Evolutionary conservation across 2,113 vertebrate genomes (phyloP).

Genomic region (Rattus norvegicus): DNA sequence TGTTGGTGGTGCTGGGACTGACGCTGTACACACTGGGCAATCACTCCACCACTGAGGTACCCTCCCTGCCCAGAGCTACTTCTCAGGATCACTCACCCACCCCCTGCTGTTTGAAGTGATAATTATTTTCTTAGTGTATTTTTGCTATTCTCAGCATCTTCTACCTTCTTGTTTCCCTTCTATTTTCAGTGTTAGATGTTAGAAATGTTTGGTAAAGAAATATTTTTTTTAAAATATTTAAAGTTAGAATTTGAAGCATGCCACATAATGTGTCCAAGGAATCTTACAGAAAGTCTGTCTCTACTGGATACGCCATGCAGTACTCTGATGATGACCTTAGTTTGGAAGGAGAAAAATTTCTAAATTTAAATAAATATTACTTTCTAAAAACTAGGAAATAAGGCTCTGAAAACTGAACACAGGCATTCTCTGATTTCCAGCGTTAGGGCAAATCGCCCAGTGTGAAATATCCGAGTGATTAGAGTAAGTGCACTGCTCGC

Average conservation of each 20-base stretch:
- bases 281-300: neutral
- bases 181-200: neutral
- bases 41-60: neutral
- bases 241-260: slow-evolving; percentile 11
- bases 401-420: neutral
- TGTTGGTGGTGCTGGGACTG: neutral
- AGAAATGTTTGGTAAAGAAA: neutral
- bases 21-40: neutral
- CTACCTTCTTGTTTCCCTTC: neutral
- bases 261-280: neutral
- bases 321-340: neutral
- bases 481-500: slow-evolving; percentile 64
- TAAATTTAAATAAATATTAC: neutral
- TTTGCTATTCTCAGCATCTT: neutral
- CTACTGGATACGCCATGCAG: neutral
- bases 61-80: neutral
- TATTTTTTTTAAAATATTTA: neutral
- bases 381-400: slow-evolving; percentile 12
- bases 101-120: neutral
- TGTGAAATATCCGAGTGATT: slow-evolving; percentile 68
- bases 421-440: neutral
- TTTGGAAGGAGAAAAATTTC: neutral
- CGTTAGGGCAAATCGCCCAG: slow-evolving; percentile 53
- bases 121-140: neutral
- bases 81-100: accelerated